Percentiles rank a stretch among this genome's conserved stretches.
phyloP scores from a whole-genome alignment of 2,888 invertebrate species.

The Cryptocheilus praepositus region DNA sequence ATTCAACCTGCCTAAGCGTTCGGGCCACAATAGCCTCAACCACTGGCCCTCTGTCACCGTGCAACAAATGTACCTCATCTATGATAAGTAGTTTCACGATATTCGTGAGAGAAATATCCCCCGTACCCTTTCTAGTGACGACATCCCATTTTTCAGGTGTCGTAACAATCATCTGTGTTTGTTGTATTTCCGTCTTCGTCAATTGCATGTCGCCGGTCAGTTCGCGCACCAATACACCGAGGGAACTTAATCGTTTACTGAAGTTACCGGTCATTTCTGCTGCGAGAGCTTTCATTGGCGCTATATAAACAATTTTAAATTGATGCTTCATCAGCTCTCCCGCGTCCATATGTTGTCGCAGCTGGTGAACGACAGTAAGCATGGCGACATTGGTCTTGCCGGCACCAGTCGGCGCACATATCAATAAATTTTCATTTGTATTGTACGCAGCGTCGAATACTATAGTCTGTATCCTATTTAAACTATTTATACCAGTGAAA shows the following conservation, averaged over 20 bases:
- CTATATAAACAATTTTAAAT: constrained; percentile 99
- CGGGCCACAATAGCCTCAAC: constrained; percentile 97
- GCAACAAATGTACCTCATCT: constrained; percentile 97
- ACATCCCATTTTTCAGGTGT: constrained; percentile 99
- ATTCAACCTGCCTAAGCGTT: constrained; percentile 93
- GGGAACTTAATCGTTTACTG: constrained; percentile 84
- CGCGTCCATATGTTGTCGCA: constrained; percentile 88
- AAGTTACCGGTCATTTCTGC: constrained; percentile 99
- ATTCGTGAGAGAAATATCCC: constrained; percentile 91
- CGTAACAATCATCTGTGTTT: constrained; percentile 98
- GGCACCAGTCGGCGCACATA: constrained; percentile 99
- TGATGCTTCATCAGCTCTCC: constrained; percentile 91
- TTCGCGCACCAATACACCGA: constrained; percentile 91
- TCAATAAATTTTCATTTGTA: constrained; percentile 96
- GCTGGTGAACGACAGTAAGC: constrained; percentile 92
- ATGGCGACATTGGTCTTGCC: constrained; percentile 99
- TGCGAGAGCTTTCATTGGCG: constrained; percentile 99
- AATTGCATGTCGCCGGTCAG: constrained; percentile 99
- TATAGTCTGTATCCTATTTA: constrained; percentile 97
- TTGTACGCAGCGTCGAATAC: constrained; percentile 97
- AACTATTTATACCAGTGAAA: constrained; percentile 88
- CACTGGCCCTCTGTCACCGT: constrained; percentile 97
- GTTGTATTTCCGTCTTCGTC: constrained; percentile 93
- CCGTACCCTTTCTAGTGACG: constrained; percentile 94
- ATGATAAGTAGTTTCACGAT: constrained; percentile 95